Percentiles rank a stretch among this genome's conserved stretches.
Evolutionary conservation across 2,113 vertebrate species (phyloP).

Genomic region (Pachypanchax playfairii): DNA sequence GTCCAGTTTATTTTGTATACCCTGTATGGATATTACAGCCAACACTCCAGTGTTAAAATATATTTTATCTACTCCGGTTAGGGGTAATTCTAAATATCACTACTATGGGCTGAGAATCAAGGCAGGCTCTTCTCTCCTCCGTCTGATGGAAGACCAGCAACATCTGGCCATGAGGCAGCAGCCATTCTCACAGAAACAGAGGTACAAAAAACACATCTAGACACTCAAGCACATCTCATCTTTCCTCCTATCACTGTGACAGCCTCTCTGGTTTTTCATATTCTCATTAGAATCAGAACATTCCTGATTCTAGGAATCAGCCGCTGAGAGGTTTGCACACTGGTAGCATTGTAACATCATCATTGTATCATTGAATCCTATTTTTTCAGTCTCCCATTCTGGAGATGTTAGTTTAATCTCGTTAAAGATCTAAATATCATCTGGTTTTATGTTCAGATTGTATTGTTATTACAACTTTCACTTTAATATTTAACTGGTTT

Average conservation of each 20-base stretch:
- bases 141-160: constrained; percentile 93
- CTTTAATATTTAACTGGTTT: constrained; percentile 10
- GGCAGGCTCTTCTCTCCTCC: constrained; percentile 88
- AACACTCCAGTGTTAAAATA: too few species aligned
- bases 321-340: too few species aligned
- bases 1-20: too few species aligned
- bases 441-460: constrained; percentile 1
- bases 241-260: not conserved
- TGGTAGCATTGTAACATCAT: too few species aligned
- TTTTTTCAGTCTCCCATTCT: too few species aligned
- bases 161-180: constrained; percentile 94
- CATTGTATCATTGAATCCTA: not conserved
- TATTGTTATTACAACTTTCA: too few species aligned
- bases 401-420: too few species aligned
- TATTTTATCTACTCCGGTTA: constrained; percentile 50
- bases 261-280: not conserved
- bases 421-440: too few species aligned
- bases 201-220: constrained; percentile 72
- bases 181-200: constrained; percentile 94
- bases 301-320: too few species aligned
- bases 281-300: too few species aligned
- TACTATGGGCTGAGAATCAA: constrained; percentile 95
- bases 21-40: not conserved
- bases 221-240: not conserved
- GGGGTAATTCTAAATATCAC: constrained; percentile 94